Percentiles rank a stretch among this genome's conserved stretches.
Evolutionary conservation across 2,888 invertebrate species (phyloP).

Genomic region (Strigamia maritima): DNA sequence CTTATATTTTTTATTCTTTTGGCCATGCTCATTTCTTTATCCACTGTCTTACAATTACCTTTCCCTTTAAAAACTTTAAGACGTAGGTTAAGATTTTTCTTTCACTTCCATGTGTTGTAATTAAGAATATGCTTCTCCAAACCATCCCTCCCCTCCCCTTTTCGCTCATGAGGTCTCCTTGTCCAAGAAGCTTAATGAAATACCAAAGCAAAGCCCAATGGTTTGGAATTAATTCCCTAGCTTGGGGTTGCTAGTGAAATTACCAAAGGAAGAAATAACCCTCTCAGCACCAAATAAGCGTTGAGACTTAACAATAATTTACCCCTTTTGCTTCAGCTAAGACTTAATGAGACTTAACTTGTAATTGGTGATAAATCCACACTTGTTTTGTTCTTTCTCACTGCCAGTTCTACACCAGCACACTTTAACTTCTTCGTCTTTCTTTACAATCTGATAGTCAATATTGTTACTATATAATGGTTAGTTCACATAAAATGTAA

Average conservation of each 20-base stretch:
- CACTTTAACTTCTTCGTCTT: too few relatives aligned
- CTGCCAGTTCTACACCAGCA: too few relatives aligned
- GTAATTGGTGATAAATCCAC: constrained; percentile 14
- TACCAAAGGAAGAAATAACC: constrained; percentile 5
- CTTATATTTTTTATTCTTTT: too few relatives aligned
- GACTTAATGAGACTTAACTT: constrained; percentile 23
- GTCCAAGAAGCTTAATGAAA: constrained; percentile 16
- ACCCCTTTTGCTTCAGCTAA: background rate
- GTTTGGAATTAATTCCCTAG: constrained; percentile 12
- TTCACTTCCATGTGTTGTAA: background rate
- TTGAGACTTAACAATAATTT: constrained; percentile 11
- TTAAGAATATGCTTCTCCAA: background rate
- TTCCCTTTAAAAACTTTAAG: background rate
- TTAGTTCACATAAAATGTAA: too few relatives aligned
- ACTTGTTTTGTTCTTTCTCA: background rate
- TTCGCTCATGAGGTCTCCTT: constrained; percentile 12
- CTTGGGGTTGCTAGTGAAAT: background rate
- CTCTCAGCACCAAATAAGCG: constrained; percentile 19
- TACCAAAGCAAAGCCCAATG: constrained; percentile 23
- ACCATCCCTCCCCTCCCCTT: background rate
- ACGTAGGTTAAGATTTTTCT: background rate
- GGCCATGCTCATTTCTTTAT: too few relatives aligned
- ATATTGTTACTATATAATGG: too few relatives aligned
- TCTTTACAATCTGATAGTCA: too few relatives aligned
- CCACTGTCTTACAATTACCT: too few relatives aligned